These are phyloP conservation scores for Dasyornis broadbenti DNA, from an alignment of 2,113 vertebrate genomes.

Conservation along the genomic window DNA sequence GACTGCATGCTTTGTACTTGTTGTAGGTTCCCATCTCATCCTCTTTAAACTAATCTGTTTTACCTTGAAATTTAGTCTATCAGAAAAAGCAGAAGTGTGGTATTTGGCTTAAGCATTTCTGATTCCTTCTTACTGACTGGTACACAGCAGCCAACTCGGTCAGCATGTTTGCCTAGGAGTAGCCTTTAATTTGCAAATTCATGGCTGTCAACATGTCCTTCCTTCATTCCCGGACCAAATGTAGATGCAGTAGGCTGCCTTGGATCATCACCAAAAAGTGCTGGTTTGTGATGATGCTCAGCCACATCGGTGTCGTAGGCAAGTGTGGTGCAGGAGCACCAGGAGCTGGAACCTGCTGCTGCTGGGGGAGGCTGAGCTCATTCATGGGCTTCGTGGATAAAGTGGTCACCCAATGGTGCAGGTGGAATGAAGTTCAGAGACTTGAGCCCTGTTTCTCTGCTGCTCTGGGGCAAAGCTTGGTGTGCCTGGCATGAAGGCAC, in stretches of 20 bases:
- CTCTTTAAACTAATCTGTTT: neutral
- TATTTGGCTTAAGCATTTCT: neutral
- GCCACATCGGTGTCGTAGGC: rapidly evolving
- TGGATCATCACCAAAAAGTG: neutral
- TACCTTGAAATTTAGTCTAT: neutral
- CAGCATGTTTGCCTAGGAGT: neutral
- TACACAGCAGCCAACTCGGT: neutral
- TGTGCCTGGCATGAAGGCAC: neutral
- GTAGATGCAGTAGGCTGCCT: neutral
- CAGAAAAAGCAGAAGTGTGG: neutral
- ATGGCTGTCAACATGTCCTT: neutral
- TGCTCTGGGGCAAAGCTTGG: neutral
- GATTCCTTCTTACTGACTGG: neutral
- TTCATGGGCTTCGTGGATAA: neutral
- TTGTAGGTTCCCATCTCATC: neutral
- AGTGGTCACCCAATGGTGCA: neutral
- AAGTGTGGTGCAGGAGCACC: neutral
- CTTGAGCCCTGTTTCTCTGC: neutral
- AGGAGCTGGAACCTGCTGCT: neutral
- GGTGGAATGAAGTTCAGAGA: neutral
- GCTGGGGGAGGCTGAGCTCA: neutral
- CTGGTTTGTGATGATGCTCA: neutral
- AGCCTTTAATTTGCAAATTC: neutral
- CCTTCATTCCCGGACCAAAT: neutral
- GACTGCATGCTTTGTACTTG: neutral